phyloP scores from a whole-genome alignment of 2,797 vertebrate genomes.

The Betta splendens region DNA sequence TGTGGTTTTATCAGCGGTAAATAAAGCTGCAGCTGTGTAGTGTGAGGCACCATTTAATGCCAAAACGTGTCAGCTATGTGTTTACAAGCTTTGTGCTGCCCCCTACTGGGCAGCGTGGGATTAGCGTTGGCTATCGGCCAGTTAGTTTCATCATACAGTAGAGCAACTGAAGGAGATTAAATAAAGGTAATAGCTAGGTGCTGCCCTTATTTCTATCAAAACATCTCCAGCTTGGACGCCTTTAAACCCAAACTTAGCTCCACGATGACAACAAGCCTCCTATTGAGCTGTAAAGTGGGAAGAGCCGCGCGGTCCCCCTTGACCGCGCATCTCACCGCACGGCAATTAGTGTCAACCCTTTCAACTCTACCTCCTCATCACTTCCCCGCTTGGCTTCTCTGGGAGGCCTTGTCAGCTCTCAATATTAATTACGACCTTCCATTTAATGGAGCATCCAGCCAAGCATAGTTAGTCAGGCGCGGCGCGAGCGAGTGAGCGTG shows the following conservation, averaged over 20 bases:
- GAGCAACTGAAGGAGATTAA: neutral
- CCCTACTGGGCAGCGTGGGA: neutral
- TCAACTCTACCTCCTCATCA: slow-evolving; percentile 74
- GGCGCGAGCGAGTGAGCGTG: slow-evolving; percentile 28
- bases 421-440: slow-evolving; percentile 81
- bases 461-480: slow-evolving; percentile 60
- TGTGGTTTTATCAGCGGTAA: too few relatives aligned
- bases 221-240: neutral
- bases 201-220: neutral
- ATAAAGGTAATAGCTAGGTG: neutral
- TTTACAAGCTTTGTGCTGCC: neutral
- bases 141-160: too few relatives aligned
- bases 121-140: too few relatives aligned
- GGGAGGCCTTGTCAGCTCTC: slow-evolving; percentile 77
- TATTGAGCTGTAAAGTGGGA: slow-evolving; percentile 25
- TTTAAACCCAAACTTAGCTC: slow-evolving; percentile 16
- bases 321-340: slow-evolving; percentile 49
- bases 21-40: too few relatives aligned
- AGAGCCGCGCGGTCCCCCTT: slow-evolving; percentile 40
- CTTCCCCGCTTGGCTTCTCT: slow-evolving; percentile 64
- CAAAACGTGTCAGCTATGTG: neutral
- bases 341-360: slow-evolving; percentile 72
- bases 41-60: too few relatives aligned
- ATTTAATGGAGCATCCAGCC: slow-evolving; percentile 73
- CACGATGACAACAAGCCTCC: slow-evolving; percentile 25